phyloP scores from a whole-genome alignment of 2,888 invertebrate species.

The Pyrgus malvae region DNA sequence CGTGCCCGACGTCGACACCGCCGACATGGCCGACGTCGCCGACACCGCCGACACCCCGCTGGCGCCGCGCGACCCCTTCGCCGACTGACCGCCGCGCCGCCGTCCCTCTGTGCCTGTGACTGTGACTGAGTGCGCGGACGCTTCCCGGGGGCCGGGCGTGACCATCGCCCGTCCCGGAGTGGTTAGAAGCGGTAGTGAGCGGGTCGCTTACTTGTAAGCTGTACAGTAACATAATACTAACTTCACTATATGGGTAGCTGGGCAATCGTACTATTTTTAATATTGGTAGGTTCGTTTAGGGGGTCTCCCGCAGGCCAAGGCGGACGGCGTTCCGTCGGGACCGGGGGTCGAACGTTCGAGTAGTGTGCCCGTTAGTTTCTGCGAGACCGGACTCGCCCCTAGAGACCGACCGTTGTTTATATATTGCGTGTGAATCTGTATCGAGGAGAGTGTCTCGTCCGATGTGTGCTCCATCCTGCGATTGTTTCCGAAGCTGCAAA shows the following conservation, averaged over 20 bases:
- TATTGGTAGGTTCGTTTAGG: slow-evolving; percentile 58
- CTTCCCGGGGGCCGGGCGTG: background rate
- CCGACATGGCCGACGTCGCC: slow-evolving; percentile 5
- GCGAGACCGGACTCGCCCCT: slow-evolving; percentile 28
- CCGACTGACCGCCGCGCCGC: background rate
- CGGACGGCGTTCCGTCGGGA: too few relatives aligned
- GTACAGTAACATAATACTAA: slow-evolving; percentile 78
- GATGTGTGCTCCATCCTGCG: slow-evolving; percentile 38
- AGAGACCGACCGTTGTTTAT: slow-evolving; percentile 34
- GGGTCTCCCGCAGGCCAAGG: too few relatives aligned
- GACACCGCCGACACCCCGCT: slow-evolving; percentile 5
- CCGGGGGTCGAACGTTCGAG: slow-evolving; percentile 50
- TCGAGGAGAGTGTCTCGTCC: slow-evolving; percentile 36
- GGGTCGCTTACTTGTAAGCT: slow-evolving; percentile 56
- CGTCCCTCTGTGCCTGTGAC: background rate
- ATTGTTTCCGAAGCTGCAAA: slow-evolving; percentile 50
- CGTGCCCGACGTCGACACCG: background rate
- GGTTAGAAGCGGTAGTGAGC: slow-evolving; percentile 68
- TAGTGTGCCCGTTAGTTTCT: slow-evolving; percentile 45
- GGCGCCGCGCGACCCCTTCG: slow-evolving; percentile 13
- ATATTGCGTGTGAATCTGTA: slow-evolving; percentile 35
- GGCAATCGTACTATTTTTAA: slow-evolving; percentile 78
- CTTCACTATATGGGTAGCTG: slow-evolving; percentile 79
- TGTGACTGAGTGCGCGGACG: background rate
- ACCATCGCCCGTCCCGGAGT: slow-evolving; percentile 36